Conservation (phyloP, 1,140 invertebrate genomes). For the Dolichoris vasculosae region DNA sequence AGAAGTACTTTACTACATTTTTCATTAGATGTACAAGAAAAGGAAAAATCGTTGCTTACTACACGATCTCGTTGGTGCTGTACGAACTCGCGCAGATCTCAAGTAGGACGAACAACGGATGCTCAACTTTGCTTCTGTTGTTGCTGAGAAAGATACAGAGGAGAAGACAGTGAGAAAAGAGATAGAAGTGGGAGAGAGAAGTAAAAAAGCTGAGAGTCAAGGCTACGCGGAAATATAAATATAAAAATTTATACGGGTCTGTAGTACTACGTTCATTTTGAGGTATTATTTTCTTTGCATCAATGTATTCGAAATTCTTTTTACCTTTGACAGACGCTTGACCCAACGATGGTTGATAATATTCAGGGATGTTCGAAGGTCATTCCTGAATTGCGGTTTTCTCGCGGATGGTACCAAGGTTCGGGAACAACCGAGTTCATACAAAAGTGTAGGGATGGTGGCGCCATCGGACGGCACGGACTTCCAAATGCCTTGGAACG, state of each 20-base stretch:
- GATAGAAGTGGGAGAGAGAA: not conserved
- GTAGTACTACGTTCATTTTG: not conserved
- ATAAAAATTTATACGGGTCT: too few species aligned
- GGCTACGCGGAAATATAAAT: too few species aligned
- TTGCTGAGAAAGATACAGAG: not conserved
- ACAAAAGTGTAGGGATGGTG: not conserved
- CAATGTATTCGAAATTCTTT: too few species aligned
- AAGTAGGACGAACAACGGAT: constrained; percentile 66
- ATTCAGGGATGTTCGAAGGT: not conserved
- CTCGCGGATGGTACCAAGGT: not conserved
- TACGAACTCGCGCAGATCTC: constrained; percentile 9
- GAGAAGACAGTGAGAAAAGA: constrained; percentile 5
- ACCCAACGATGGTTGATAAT: too few species aligned
- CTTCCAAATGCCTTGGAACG: not conserved
- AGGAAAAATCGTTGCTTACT: not conserved
- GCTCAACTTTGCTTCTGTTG: not conserved
- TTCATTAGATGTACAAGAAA: not conserved
- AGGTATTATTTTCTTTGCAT: too few species aligned
- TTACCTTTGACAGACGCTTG: too few species aligned
- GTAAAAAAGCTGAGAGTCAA: too few species aligned
- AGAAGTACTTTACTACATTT: not conserved
- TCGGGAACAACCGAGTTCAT: too few species aligned
- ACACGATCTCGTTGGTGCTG: constrained; percentile 37
- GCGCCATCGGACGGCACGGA: not conserved
- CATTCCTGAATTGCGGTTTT: not conserved